Evolutionary conservation across 2,113 vertebrate genomes (phyloP).

Genomic region (Cichladusa arquata): DNA sequence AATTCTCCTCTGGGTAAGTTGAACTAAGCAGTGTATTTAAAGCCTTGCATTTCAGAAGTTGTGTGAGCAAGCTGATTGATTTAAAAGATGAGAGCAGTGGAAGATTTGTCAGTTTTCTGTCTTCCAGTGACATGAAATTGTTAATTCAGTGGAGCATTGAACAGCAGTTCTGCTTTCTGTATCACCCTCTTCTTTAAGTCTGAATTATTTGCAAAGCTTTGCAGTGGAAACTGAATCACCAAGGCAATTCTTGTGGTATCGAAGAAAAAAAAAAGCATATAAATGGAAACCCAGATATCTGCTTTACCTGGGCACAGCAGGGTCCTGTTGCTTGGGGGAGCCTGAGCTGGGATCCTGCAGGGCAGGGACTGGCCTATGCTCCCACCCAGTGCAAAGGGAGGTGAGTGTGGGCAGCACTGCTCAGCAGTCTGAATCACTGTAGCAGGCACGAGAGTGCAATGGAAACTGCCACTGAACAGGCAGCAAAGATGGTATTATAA

Average conservation of each 20-base stretch:
- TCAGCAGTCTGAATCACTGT: fast-evolving
- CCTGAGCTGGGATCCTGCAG: background rate
- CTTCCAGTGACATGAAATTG: background rate
- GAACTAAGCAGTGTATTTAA: background rate
- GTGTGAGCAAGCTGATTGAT: background rate
- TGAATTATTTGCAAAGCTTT: background rate
- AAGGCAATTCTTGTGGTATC: background rate
- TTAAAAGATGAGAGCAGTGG: background rate
- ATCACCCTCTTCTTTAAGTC: background rate
- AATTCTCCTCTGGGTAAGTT: background rate
- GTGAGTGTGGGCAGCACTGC: background rate
- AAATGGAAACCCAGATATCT: background rate
- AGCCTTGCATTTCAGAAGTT: background rate
- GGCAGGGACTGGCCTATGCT: background rate
- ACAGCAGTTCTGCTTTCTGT: background rate
- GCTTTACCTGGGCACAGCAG: background rate
- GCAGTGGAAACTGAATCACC: background rate
- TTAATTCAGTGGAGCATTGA: background rate
- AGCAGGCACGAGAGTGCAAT: fast-evolving
- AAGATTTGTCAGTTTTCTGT: background rate
- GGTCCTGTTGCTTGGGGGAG: too few relatives aligned
- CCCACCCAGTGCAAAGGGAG: background rate
- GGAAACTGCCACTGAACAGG: background rate
- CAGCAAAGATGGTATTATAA: background rate
- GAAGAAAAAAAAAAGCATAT: background rate